Evolutionary conservation across 2,888 invertebrate species (phyloP), one percentile per base, ranked within the genome.

Genomic region (Cactoblastis cactorum): DNA sequence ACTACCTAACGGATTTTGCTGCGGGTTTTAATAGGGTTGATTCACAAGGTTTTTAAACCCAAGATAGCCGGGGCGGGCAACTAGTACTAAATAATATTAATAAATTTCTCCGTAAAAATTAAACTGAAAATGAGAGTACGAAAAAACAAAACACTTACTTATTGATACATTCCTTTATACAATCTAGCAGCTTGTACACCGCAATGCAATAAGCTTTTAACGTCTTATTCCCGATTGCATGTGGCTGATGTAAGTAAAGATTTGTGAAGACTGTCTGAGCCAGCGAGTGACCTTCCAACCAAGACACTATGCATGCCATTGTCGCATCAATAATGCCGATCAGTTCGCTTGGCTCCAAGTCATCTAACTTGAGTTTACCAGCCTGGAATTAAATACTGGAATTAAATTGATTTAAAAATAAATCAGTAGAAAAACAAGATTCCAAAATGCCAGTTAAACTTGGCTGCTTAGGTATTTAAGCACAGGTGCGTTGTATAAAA

Each of bases 221-320:
- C 4, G 94, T 91, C 72, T 94, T 94, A 72, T 98, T 96, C 61
- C 93, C 90, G 55, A 98, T 96, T 54, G 93, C 91, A 67, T 95
- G 93, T 0, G 98, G 98, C 60, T 97, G 95, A 78, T 99, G 98
- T 33, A 98, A 89, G 77, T 98, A 99, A 18, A 98, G 92, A 80
- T 98, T 98, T 19, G 98, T 98, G 76, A 98, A 98, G 6, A 99
- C 95, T 1, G 99, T 99, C 88, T 99, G 98, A 4, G 98, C 98
- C 59, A 98, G 91, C 0, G 97, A 97, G 74, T 97, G 97, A 0
- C 99, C 99, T 81, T 99, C 98, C 12, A 99, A 80, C 98, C 99
- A 99, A 0, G 98, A 98, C 0, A 98, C 98, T 63, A 99, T 91
- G 74, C 98, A 97, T 0, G 98, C 95, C 71, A 97, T 92, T 4